phyloP scores from a whole-genome alignment of 1,140 invertebrate genomes.

The Notospermus geniculatus region DNA sequence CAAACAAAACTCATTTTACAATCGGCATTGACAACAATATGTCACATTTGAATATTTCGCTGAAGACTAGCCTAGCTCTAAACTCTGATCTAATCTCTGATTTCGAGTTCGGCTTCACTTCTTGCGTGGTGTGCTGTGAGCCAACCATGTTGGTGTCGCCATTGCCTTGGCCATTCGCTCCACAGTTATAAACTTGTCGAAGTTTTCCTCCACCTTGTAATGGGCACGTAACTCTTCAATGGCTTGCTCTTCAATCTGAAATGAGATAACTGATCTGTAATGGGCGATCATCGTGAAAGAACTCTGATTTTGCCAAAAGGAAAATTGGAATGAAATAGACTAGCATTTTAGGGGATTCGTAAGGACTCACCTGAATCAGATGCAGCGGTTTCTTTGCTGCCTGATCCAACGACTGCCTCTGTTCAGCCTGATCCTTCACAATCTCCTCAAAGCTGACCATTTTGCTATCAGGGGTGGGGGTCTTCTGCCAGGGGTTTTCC shows the following conservation, averaged over 20 bases:
- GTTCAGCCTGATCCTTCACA: conserved; percentile 41
- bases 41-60: too few species aligned
- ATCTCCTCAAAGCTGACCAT: conserved; percentile 41
- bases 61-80: too few species aligned
- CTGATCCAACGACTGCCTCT: conserved; percentile 30
- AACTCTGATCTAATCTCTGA: too few species aligned
- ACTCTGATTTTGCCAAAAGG: neutral
- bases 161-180: conserved; percentile 55
- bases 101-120: too few species aligned
- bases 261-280: too few species aligned
- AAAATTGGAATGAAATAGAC: too few species aligned
- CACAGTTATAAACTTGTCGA: conserved; percentile 67
- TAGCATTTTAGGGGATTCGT: too few species aligned
- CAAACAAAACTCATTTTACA: too few species aligned
- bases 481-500: conserved; percentile 31
- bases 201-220: conserved; percentile 63
- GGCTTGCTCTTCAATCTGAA: conserved; percentile 71
- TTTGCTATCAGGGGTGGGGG: conserved; percentile 13
- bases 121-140: neutral
- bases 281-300: too few species aligned
- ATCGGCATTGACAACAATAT: too few species aligned
- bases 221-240: conserved; percentile 68
- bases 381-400: conserved; percentile 57
- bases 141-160: conserved; percentile 64
- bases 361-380: conserved; percentile 64